These are phyloP conservation scores for Crocallis elinguaria DNA, from an alignment of 2,888 invertebrate species.

Conservation along the genomic window DNA sequence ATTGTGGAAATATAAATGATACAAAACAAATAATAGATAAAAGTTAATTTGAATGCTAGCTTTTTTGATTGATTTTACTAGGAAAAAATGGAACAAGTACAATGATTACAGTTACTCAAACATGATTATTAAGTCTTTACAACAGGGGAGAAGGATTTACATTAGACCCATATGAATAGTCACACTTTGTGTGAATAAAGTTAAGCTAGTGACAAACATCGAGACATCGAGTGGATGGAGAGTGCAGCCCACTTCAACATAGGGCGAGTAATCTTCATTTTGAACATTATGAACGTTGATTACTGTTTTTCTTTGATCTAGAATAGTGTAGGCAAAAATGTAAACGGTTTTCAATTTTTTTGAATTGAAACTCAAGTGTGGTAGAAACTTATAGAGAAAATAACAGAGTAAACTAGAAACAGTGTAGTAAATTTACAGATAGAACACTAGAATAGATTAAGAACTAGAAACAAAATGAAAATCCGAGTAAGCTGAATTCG, in stretches of 20 bases:
- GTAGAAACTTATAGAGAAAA: conserved; percentile 56
- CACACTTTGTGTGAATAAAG: conserved; percentile 42
- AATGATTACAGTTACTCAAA: neutral
- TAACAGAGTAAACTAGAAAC: conserved; percentile 63
- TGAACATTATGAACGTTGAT: conserved; percentile 72
- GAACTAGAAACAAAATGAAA: conserved; percentile 60
- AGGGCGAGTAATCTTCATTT: conserved; percentile 78
- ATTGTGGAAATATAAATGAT: too few species aligned
- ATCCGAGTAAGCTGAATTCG: conserved; percentile 59
- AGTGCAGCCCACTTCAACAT: conserved; percentile 70
- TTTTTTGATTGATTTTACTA: too few species aligned
- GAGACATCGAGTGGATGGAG: conserved; percentile 68
- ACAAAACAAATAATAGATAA: too few species aligned
- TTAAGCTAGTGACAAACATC: conserved; percentile 67
- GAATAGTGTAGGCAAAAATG: conserved; percentile 71
- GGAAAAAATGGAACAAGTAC: too few species aligned
- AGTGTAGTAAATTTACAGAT: conserved; percentile 56
- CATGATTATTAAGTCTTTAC: neutral
- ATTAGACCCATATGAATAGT: conserved; percentile 37
- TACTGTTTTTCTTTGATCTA: conserved; percentile 67
- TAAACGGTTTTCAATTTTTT: conserved; percentile 57
- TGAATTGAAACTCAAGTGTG: conserved; percentile 63
- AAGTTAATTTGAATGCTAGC: too few species aligned
- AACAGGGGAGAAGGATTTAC: conserved; percentile 64
- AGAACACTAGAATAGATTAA: conserved; percentile 71